Conservation (phyloP, 2,797 vertebrate species). For the Prunella strophiata region DNA sequence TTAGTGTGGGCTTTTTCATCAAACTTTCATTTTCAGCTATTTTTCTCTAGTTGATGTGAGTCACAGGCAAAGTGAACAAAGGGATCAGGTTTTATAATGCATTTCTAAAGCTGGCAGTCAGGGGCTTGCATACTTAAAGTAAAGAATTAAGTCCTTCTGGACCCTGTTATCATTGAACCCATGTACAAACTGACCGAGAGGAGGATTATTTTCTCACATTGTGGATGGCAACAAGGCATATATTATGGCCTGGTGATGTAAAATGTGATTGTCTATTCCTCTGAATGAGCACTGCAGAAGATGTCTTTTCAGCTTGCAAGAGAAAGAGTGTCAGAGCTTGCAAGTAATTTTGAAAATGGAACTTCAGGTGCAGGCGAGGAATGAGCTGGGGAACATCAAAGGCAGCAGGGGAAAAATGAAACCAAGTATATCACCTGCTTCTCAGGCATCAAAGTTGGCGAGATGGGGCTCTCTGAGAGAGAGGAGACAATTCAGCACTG, state of each 20-base stretch:
- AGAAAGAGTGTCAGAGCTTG: background rate
- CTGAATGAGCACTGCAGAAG: background rate
- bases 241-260: background rate
- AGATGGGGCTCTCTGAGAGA: background rate
- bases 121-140: background rate
- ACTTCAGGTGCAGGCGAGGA: background rate
- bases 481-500: background rate
- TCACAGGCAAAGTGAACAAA: constrained; percentile 34
- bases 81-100: background rate
- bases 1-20: constrained; percentile 6
- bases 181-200: background rate
- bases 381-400: background rate
- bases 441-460: background rate
- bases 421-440: background rate
- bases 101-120: background rate
- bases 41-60: constrained; percentile 5
- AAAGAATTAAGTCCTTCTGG: background rate
- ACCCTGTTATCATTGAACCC: background rate
- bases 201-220: background rate
- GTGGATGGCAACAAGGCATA: background rate
- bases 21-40: background rate
- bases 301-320: background rate
- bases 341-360: background rate
- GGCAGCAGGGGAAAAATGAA: background rate
- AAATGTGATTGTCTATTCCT: background rate